These are phyloP conservation scores for Cherax quadricarinatus DNA, from an alignment of 1,140 invertebrate genomes.

Conservation along the genomic window DNA sequence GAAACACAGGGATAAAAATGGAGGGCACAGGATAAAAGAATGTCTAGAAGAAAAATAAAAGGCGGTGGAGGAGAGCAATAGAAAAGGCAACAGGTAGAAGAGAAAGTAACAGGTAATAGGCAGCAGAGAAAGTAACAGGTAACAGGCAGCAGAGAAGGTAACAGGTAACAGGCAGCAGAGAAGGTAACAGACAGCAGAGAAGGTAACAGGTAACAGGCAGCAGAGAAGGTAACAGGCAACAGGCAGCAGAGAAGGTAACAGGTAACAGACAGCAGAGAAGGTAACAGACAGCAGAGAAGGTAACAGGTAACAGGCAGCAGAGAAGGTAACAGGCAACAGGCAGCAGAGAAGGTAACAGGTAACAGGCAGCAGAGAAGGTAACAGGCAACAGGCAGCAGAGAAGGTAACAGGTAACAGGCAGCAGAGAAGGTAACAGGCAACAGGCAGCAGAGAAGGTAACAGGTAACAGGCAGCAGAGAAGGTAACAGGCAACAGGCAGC, in stretches of 20 bases:
- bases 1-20: neutral
- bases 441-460: neutral
- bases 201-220: no score
- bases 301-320: neutral
- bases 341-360: neutral
- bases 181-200: neutral
- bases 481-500: neutral
- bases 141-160: no score
- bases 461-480: neutral
- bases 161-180: no score
- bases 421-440: neutral
- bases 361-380: neutral
- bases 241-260: no score
- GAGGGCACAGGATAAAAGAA: neutral
- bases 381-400: neutral
- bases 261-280: no score
- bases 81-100: neutral
- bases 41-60: neutral
- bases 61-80: no score
- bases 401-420: neutral
- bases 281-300: neutral
- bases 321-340: neutral
- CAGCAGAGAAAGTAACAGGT: no score
- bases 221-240: no score
- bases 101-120: no score